Evolutionary conservation across 2,113 vertebrate genomes (phyloP).

Genomic region (Gnathonemus longibarbis): DNA sequence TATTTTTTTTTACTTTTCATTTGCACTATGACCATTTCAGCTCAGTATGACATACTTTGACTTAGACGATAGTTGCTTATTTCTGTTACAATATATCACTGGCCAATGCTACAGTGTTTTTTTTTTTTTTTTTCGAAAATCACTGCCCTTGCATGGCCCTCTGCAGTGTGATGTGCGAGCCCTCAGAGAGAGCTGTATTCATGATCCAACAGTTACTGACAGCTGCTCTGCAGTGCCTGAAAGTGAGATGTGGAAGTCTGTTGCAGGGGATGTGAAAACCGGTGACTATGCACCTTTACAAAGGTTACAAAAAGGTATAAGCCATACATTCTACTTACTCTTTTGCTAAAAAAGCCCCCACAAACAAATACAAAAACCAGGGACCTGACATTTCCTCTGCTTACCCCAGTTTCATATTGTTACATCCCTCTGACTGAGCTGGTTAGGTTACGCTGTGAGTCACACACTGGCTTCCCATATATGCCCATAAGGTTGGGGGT

Average conservation of each 20-base stretch:
- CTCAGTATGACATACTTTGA: neutral
- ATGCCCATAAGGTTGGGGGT: slow-evolving; percentile 17
- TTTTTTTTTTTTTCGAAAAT: neutral
- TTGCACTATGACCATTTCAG: neutral
- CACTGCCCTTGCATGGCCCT: neutral
- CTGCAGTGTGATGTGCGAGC: neutral
- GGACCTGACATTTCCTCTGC: neutral
- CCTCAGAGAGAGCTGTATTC: neutral
- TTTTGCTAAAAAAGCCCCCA: neutral
- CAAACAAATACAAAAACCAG: neutral
- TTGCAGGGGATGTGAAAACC: neutral
- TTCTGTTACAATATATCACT: neutral
- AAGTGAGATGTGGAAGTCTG: neutral
- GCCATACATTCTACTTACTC: neutral
- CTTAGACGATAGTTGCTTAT: neutral
- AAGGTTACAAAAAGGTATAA: neutral
- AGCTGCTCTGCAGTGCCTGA: neutral
- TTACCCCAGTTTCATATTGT: neutral
- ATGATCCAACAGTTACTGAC: neutral
- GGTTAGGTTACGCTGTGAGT: slow-evolving; percentile 25
- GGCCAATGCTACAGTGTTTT: neutral
- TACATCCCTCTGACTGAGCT: neutral
- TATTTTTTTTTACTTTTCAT: neutral
- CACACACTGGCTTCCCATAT: slow-evolving; percentile 37
- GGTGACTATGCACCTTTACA: neutral